Evolutionary conservation across 2,113 vertebrate genomes (phyloP).

Genomic region (Aspiorhynchus laticeps): DNA sequence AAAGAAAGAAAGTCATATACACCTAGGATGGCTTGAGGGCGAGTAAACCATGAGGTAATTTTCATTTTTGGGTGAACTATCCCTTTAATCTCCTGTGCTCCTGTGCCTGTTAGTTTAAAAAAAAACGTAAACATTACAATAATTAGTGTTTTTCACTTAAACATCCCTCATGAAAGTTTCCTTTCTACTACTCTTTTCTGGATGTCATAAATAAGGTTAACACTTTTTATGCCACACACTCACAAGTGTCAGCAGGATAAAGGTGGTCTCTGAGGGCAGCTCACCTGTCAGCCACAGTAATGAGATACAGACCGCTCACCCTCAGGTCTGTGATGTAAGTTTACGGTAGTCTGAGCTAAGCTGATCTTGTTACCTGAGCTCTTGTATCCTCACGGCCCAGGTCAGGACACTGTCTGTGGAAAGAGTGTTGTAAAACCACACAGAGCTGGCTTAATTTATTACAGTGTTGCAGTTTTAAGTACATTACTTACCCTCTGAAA

Average conservation of each 20-base stretch:
- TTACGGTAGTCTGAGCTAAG: conserved; percentile 32
- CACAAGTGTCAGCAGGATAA: not conserved
- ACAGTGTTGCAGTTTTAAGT: not conserved
- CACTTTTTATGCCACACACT: not conserved
- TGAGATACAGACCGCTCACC: conserved; percentile 8
- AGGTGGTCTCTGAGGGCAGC: not conserved
- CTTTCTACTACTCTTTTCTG: not conserved
- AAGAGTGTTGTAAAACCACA: not conserved
- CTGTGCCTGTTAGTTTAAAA: not conserved
- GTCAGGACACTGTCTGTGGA: conserved; percentile 5
- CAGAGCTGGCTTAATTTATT: not conserved
- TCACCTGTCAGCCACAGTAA: conserved; percentile 9
- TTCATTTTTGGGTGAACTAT: no score
- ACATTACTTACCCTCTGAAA: not conserved
- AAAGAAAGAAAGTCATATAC: no score
- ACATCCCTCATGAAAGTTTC: not conserved
- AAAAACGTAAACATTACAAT: not conserved
- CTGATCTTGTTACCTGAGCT: conserved; percentile 39
- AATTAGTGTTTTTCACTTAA: not conserved
- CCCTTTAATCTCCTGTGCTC: not conserved
- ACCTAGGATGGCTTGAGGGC: no score
- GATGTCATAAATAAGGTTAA: not conserved
- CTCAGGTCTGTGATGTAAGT: conserved; percentile 13
- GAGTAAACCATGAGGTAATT: no score
- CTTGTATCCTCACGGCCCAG: conserved; percentile 22